A percentile compares a stretch with the other conserved stretches of the same genome.
Conservation (phyloP, 2,888 invertebrate genomes). For the Lochmaea crataegi region DNA sequence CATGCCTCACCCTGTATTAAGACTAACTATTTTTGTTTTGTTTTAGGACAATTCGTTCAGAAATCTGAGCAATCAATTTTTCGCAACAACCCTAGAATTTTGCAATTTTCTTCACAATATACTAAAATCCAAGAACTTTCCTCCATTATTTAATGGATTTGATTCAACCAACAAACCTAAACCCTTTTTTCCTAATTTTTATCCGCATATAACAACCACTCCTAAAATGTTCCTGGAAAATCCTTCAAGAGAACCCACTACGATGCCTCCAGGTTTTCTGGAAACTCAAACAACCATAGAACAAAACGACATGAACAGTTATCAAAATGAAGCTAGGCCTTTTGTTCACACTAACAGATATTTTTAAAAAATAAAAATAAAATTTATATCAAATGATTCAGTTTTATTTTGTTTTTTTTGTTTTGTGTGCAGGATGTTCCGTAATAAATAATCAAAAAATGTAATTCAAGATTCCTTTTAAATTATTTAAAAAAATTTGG, state of each 20-base stretch:
- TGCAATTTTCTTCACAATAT: slow-evolving; percentile 1
- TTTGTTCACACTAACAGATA: neutral
- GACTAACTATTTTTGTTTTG: neutral
- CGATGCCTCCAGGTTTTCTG: neutral
- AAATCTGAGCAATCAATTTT: neutral
- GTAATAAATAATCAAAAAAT: too few relatives aligned
- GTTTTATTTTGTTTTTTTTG: too few relatives aligned
- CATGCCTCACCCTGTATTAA: too few relatives aligned
- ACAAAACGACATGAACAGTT: slow-evolving; percentile 1
- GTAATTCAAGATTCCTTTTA: too few relatives aligned
- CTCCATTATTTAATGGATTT: neutral
- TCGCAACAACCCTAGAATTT: neutral
- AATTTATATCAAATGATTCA: too few relatives aligned
- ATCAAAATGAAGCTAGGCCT: neutral
- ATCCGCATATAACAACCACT: neutral
- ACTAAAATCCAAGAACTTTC: neutral
- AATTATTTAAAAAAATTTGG: too few relatives aligned
- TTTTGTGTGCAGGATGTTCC: too few relatives aligned
- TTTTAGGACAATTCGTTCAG: neutral
- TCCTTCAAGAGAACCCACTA: neutral
- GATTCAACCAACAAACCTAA: neutral
- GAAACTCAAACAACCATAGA: slow-evolving; percentile 1
- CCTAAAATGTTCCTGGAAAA: neutral
- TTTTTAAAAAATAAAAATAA: neutral
- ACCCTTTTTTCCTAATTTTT: neutral